phyloP scores from a whole-genome alignment of 2,113 vertebrate genomes.

The Microcebus ravelobensis region DNA sequence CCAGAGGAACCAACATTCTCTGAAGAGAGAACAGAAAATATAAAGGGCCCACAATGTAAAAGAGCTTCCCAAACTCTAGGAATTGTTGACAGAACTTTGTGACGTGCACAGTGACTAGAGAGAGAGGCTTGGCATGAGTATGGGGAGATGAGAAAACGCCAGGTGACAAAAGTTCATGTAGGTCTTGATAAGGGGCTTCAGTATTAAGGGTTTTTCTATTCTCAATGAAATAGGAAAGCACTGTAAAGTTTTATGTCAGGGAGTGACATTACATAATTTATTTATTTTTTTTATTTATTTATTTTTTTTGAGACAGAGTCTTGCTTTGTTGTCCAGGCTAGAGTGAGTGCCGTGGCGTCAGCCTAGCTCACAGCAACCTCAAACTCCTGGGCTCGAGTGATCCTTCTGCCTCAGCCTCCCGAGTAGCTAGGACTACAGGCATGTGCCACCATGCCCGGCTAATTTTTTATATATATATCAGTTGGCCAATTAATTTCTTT shows the following conservation, averaged over 20 bases:
- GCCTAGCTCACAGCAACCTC: too few relatives aligned
- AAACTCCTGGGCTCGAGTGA: too few relatives aligned
- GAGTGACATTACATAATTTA: not conserved
- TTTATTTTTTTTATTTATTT: too few relatives aligned
- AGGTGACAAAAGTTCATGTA: not conserved
- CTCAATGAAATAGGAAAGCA: not conserved
- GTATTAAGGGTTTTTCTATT: not conserved
- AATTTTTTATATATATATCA: too few relatives aligned
- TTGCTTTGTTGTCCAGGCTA: too few relatives aligned
- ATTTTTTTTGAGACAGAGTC: too few relatives aligned
- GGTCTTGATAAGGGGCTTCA: not conserved
- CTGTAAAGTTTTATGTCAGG: not conserved
- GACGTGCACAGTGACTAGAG: not conserved
- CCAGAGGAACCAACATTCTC: not conserved
- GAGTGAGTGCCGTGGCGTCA: too few relatives aligned
- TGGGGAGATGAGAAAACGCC: not conserved
- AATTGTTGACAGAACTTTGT: not conserved
- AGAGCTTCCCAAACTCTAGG: not conserved
- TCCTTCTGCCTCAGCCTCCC: too few relatives aligned
- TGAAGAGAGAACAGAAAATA: not conserved
- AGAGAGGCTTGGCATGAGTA: not conserved
- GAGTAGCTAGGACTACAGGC: too few relatives aligned
- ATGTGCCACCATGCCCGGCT: too few relatives aligned
- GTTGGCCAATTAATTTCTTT: too few relatives aligned
- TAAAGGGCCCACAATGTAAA: not conserved